Percentiles rank a stretch among this genome's conserved stretches.
Evolutionary conservation across 1,140 invertebrate genomes (phyloP).

Genomic region (Heliconius hermathena): DNA sequence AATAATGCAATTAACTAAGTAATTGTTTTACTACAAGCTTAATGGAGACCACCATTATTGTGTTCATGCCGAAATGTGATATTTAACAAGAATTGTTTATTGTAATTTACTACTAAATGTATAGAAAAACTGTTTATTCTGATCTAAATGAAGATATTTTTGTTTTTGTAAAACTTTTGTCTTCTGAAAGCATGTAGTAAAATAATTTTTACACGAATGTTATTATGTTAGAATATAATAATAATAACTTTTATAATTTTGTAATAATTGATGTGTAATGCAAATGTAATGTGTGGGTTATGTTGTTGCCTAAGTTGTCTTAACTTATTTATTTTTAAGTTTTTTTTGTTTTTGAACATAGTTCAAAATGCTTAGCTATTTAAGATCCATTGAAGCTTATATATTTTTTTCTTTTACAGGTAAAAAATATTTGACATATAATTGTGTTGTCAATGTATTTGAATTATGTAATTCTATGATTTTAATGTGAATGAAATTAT

Average conservation of each 20-base stretch:
- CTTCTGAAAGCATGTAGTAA: constrained; percentile 10
- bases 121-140: constrained; percentile 4
- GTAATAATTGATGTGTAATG: constrained; percentile 31
- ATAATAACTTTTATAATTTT: constrained; percentile 38
- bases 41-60: constrained; percentile 25
- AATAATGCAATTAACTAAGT: constrained; percentile 20
- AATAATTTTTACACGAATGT: neutral
- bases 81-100: constrained; percentile 20
- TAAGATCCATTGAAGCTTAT: constrained; percentile 11
- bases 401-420: constrained; percentile 22
- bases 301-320: constrained; percentile 25
- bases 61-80: constrained; percentile 26
- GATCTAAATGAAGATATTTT: constrained; percentile 9
- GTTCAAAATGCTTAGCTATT: constrained; percentile 21
- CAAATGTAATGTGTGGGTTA: constrained; percentile 27
- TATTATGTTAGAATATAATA: constrained; percentile 18
- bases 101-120: constrained; percentile 16
- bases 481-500: constrained; percentile 15
- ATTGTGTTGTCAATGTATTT: constrained; percentile 18
- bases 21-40: constrained; percentile 30
- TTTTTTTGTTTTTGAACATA: constrained; percentile 21
- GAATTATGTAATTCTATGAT: constrained; percentile 17
- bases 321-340: constrained; percentile 32
- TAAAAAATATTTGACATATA: constrained; percentile 23
- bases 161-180: constrained; percentile 4